These are phyloP conservation scores for Sander lucioperca DNA, from an alignment of 2,113 vertebrate genomes.

Conservation along the genomic window DNA sequence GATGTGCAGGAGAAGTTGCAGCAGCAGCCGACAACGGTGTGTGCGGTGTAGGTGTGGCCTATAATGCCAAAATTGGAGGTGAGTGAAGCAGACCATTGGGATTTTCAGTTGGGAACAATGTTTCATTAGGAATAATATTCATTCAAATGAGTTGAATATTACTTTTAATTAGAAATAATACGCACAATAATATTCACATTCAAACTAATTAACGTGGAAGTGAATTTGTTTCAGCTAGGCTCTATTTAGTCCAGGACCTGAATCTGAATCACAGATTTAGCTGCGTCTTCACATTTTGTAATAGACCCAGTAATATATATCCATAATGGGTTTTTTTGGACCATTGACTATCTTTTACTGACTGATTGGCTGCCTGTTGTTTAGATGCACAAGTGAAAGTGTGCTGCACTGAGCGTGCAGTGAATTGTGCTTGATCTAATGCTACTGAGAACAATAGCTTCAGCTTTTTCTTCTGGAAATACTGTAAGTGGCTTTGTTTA, in stretches of 20 bases:
- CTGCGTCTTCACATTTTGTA: constrained; percentile 25
- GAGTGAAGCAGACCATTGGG: constrained; percentile 35
- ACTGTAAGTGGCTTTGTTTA: not conserved
- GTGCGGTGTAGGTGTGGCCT: constrained; percentile 95
- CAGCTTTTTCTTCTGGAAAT: not conserved
- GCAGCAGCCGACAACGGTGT: constrained; percentile 93
- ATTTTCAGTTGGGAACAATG: not conserved
- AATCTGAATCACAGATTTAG: constrained; percentile 4
- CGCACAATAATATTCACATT: constrained; percentile 9
- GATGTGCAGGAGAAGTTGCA: constrained; percentile 96
- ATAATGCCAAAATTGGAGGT: constrained; percentile 96
- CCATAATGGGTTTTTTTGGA: not conserved
- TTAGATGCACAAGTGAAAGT: constrained; percentile 19
- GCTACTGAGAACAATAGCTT: not conserved
- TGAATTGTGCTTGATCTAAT: constrained; percentile 27
- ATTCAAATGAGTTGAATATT: constrained; percentile 16
- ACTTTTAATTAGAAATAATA: constrained; percentile 18
- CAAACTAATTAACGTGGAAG: not conserved
- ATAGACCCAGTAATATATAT: not conserved
- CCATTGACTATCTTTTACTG: constrained; percentile 7
- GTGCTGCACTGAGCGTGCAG: not conserved
- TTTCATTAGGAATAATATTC: constrained; percentile 15
- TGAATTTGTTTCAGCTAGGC: constrained; percentile 18
- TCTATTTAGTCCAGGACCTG: not conserved
- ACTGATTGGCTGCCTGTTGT: constrained; percentile 30